A percentile compares a stretch with the other conserved stretches of the same genome.
Evolutionary conservation across 2,888 invertebrate genomes (phyloP).

Genomic region (Nephrocerus scutellatus): DNA sequence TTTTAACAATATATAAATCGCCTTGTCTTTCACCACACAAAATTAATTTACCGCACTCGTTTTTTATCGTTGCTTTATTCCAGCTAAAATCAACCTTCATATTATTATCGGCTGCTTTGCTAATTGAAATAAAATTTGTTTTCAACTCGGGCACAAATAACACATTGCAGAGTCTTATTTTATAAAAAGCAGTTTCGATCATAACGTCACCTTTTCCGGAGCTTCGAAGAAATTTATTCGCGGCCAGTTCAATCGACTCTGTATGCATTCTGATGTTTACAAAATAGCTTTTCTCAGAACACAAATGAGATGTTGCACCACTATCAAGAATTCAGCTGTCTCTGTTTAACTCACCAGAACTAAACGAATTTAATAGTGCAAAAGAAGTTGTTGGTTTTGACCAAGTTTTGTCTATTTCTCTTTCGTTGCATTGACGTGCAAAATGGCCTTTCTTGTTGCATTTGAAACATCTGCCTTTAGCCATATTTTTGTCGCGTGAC

Average conservation of each 20-base stretch:
- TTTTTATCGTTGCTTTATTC: conserved; percentile 5
- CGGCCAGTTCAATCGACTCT: conserved; percentile 5
- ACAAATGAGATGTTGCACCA: conserved; percentile 3
- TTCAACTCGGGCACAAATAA: conserved; percentile 6
- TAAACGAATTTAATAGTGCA: neutral
- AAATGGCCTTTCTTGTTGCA: conserved; percentile 6
- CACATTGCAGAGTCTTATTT: neutral
- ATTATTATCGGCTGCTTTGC: conserved; percentile 3
- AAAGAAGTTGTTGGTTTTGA: conserved; percentile 1
- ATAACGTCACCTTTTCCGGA: neutral
- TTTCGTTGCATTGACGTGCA: conserved; percentile 3
- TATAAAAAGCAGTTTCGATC: conserved; percentile 1
- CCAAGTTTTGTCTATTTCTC: conserved; percentile 4
- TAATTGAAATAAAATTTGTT: conserved; percentile 6
- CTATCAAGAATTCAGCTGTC: conserved; percentile 1
- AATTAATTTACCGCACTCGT: neutral
- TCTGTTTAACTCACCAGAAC: neutral
- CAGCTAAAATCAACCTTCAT: neutral
- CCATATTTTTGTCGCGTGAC: neutral
- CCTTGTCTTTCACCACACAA: conserved; percentile 2
- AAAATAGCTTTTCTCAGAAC: conserved; percentile 1
- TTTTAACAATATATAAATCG: conserved; percentile 4
- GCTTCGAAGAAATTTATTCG: neutral
- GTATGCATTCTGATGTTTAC: neutral
- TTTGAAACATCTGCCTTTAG: conserved; percentile 1